phyloP scores from a whole-genome alignment of 2,113 vertebrate species.

The Xyliphius kryptos region DNA sequence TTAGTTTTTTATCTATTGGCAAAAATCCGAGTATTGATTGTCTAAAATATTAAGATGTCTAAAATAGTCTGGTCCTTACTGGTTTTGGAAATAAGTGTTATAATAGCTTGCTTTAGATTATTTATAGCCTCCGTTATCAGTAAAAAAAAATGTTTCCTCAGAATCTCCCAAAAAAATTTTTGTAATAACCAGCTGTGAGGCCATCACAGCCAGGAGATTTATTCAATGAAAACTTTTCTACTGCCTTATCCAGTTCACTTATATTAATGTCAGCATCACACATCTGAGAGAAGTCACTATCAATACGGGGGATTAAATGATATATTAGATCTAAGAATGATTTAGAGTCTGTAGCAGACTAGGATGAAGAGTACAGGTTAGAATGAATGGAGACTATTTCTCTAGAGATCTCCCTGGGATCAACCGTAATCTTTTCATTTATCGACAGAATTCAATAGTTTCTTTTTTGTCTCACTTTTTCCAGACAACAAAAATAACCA shows the following conservation, averaged over 20 bases:
- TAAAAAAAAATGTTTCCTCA: background rate
- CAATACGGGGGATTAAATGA: background rate
- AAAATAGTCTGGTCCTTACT: background rate
- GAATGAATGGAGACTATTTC: too few relatives aligned
- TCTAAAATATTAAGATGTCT: conserved; percentile 1
- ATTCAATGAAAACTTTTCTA: background rate
- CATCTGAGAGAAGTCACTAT: background rate
- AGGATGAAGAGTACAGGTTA: background rate
- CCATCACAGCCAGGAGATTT: background rate
- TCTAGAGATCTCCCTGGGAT: too few relatives aligned
- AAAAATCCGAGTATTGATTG: background rate
- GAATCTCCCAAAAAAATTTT: background rate
- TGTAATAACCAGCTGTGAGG: background rate
- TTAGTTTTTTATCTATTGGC: conserved; percentile 5
- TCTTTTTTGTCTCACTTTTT: too few relatives aligned
- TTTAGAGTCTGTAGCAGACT: background rate
- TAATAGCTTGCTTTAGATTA: conserved; percentile 8
- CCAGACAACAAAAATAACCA: too few relatives aligned
- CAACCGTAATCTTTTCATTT: too few relatives aligned
- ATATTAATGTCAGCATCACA: background rate
- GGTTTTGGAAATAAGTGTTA: conserved; percentile 5
- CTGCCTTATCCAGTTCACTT: background rate
- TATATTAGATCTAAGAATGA: background rate
- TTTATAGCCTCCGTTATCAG: background rate
- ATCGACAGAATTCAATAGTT: too few relatives aligned